A percentile compares a stretch with the other conserved stretches of the same genome.
Evolutionary conservation across 2,797 vertebrate genomes (phyloP).

Genomic region (Cyprinodon diabolis): DNA sequence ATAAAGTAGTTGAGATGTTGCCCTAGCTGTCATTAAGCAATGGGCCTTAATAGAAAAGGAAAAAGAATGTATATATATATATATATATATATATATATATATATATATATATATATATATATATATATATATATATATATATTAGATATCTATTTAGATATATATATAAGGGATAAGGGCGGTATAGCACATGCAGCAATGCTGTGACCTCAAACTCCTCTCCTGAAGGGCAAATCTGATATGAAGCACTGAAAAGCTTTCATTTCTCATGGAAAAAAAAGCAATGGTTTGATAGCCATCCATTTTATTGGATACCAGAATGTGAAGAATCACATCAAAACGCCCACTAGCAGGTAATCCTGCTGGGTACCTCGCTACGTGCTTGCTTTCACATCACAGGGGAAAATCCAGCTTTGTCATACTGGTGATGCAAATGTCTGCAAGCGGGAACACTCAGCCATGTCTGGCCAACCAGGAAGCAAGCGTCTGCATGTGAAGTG

Average conservation of each 20-base stretch:
- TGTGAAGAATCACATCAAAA: constrained; percentile 26
- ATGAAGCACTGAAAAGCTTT: constrained; percentile 11
- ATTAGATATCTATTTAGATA: too few relatives aligned
- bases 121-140: too few relatives aligned
- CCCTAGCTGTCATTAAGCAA: neutral
- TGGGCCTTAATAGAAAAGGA: too few relatives aligned
- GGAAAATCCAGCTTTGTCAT: constrained; percentile 27
- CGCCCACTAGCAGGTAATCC: constrained; percentile 20
- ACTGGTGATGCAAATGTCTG: constrained; percentile 43
- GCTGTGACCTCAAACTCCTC: neutral
- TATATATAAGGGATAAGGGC: too few relatives aligned
- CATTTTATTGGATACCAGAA: constrained; percentile 1
- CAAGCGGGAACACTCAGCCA: constrained; percentile 6
- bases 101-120: neutral
- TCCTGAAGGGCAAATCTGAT: constrained; percentile 3
- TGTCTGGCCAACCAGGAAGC: constrained; percentile 41
- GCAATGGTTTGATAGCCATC: constrained; percentile 42
- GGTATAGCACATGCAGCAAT: neutral
- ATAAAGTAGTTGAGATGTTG: constrained; percentile 3
- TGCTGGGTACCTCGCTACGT: constrained; percentile 27
- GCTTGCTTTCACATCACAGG: constrained; percentile 41
- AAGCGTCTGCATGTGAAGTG: constrained; percentile 29
- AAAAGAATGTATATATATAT: too few relatives aligned
- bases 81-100: neutral
- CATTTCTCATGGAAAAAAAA: constrained; percentile 24